phyloP scores from a whole-genome alignment of 2,888 invertebrate genomes.

The Mesopsocus fuscifrons region DNA sequence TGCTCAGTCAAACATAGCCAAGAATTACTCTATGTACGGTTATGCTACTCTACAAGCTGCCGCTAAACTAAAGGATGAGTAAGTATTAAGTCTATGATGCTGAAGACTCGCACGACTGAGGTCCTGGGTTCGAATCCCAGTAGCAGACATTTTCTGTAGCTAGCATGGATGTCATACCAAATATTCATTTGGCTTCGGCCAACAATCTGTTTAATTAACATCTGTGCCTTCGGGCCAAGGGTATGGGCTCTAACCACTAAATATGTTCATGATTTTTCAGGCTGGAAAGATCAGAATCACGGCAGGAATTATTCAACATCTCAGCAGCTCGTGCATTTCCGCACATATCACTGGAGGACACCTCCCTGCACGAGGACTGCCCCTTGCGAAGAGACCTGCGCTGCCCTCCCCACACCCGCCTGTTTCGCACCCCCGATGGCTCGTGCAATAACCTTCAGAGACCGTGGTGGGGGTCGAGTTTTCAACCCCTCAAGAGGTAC shows the following conservation, averaged over 20 bases:
- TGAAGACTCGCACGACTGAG: no score
- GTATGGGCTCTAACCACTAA: no score
- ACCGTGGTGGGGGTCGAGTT: conserved; percentile 30
- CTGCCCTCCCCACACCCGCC: not conserved
- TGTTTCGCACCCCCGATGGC: conserved; percentile 38
- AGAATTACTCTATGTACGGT: conserved; percentile 1
- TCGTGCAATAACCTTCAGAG: conserved; percentile 41
- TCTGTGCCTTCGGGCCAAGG: no score
- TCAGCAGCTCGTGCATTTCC: conserved; percentile 3
- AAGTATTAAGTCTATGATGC: conserved; percentile 4
- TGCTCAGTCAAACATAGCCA: conserved; percentile 1
- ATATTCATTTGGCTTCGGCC: no score
- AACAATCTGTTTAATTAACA: no score
- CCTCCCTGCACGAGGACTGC: conserved; percentile 8
- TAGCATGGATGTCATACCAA: no score
- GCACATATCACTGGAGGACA: conserved; percentile 1
- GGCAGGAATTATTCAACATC: conserved; percentile 1
- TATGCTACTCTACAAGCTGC: conserved; percentile 1
- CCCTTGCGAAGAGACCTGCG: not conserved
- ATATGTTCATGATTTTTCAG: not conserved
- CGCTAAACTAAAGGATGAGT: conserved; percentile 5
- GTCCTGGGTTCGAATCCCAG: no score
- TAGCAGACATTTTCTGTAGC: no score
- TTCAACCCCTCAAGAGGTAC: conserved; percentile 30
- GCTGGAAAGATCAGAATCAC: not conserved